Evolutionary conservation across 2,113 vertebrate species (phyloP).

Genomic region (Dryoscopus gambensis): DNA sequence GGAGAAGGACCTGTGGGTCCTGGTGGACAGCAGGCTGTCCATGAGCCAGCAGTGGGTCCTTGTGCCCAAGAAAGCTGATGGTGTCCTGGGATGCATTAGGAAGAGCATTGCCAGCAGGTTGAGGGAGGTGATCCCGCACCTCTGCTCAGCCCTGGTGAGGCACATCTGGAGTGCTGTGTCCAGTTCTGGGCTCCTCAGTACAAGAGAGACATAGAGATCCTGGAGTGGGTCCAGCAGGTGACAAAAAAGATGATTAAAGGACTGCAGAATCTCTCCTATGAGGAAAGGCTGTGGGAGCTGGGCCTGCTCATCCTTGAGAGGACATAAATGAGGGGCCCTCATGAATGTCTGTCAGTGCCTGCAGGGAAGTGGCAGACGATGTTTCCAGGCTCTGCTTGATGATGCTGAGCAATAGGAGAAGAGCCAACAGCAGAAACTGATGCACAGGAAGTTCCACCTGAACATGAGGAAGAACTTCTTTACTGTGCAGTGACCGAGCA

Average conservation of each 20-base stretch:
- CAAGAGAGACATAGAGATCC: background rate
- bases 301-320: background rate
- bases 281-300: background rate
- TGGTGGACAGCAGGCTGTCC: background rate
- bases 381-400: background rate
- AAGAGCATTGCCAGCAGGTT: rapidly evolving
- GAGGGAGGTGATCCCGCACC: background rate
- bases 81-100: background rate
- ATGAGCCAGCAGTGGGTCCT: background rate
- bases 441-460: background rate
- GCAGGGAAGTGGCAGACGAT: background rate
- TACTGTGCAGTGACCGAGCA: rapidly evolving
- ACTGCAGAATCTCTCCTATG: background rate
- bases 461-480: rapidly evolving
- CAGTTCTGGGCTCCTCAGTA: background rate
- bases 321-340: background rate
- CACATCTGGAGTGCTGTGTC: background rate
- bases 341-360: background rate
- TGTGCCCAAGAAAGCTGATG: no score
- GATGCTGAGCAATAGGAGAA: background rate
- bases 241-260: no score
- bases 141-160: background rate
- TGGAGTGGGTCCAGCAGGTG: background rate
- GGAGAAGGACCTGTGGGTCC: background rate
- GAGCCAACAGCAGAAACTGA: no score